A percentile compares a stretch with the other conserved stretches of the same genome.
These are phyloP conservation scores for Chamaetylas fuelleborni DNA, from an alignment of 2,113 vertebrate genomes.

Conservation along the genomic window DNA sequence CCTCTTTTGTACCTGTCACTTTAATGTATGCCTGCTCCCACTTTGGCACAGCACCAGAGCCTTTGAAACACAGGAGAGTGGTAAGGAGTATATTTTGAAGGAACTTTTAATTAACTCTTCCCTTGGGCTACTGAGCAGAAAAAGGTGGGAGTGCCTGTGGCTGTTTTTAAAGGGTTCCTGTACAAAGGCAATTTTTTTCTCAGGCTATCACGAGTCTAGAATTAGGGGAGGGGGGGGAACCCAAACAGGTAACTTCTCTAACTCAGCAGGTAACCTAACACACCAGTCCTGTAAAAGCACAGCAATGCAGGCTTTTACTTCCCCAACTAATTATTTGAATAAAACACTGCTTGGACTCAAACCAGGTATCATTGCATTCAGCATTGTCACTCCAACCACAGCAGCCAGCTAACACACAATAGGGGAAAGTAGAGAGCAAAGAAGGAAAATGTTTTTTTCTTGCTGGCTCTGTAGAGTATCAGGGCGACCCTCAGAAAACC, in stretches of 20 bases:
- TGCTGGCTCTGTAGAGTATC: neutral
- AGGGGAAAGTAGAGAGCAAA: neutral
- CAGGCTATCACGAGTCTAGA: constrained; percentile 43
- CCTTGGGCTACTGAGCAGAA: constrained; percentile 42
- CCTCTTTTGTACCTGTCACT: constrained; percentile 50
- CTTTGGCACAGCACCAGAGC: constrained; percentile 58
- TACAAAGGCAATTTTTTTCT: constrained; percentile 25
- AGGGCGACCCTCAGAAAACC: neutral
- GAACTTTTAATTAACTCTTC: constrained; percentile 68
- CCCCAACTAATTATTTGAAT: constrained; percentile 41
- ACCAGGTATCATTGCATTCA: constrained; percentile 37
- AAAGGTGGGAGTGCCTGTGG: neutral
- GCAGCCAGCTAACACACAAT: neutral
- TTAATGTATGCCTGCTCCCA: constrained; percentile 47
- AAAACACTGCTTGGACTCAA: constrained; percentile 28
- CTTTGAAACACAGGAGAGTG: constrained; percentile 47
- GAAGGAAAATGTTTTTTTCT: neutral
- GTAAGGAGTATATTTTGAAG: constrained; percentile 57
- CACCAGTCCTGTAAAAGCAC: neutral
- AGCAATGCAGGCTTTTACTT: neutral
- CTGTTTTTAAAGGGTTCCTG: constrained; percentile 28
- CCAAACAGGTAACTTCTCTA: constrained; percentile 10
- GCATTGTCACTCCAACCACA: neutral
- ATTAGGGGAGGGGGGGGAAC: fast-evolving
- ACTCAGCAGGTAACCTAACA: constrained; percentile 44